Conservation (phyloP, 2,888 invertebrate genomes). For the Drosophila formosana region DNA sequence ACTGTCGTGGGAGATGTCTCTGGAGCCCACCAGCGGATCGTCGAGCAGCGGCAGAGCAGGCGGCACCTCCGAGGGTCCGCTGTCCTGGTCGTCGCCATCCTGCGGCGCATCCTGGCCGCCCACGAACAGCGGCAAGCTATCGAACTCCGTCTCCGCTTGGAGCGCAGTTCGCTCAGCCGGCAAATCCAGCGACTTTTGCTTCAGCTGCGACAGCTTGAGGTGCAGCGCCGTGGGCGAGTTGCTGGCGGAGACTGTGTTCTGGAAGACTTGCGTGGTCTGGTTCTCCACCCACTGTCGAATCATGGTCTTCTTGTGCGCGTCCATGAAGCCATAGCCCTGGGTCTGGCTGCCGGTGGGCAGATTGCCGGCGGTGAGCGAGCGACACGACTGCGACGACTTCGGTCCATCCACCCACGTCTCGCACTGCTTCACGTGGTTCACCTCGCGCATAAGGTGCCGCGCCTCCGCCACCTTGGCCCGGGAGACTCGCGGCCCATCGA, state of each 20-base stretch:
- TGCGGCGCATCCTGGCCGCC: constrained; percentile 62
- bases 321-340: constrained; percentile 94
- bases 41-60: constrained; percentile 92
- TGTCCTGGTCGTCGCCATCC: constrained; percentile 90
- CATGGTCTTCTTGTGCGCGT: constrained; percentile 96
- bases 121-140: constrained; percentile 46
- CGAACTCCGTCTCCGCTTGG: constrained; percentile 84
- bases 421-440: constrained; percentile 90
- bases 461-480: constrained; percentile 93
- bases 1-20: constrained; percentile 94
- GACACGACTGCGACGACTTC: constrained; percentile 88
- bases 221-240: constrained; percentile 86
- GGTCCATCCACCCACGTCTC: constrained; percentile 99
- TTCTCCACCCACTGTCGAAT: constrained; percentile 97
- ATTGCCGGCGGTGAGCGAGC: constrained; percentile 85
- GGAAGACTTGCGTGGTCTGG: constrained; percentile 92
- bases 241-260: constrained; percentile 87
- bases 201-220: constrained; percentile 87
- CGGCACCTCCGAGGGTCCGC: constrained; percentile 93
- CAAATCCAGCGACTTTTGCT: constrained; percentile 85
- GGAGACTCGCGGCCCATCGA: constrained; percentile 96
- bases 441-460: constrained; percentile 91
- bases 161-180: constrained; percentile 64
- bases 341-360: constrained; percentile 81
- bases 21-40: constrained; percentile 91